Base-by-base conservation (phyloP, 2,113 vertebrate species). In the Serinus canaria region DNA sequence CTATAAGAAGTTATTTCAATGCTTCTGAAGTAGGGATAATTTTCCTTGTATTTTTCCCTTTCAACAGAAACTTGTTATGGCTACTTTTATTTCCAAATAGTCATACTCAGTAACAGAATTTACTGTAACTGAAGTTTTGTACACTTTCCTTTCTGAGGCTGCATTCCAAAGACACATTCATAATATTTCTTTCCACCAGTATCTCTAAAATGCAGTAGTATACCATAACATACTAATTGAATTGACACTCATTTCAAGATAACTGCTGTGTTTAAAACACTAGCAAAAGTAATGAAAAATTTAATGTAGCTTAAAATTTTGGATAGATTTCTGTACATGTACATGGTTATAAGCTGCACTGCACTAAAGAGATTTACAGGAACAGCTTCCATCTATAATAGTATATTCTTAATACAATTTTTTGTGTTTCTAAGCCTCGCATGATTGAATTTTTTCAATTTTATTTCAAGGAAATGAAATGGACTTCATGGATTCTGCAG, bases 231-330 rank as follows among this genome's bases (percentile, higher is more conserved):
- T 41, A 10, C 68, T 90, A 64, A 67, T 41, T 72, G 56, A 87
- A 94, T 59, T 77, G 35, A 70, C 84, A 28, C 25, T 94, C 30
- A 80, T 92, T 96, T 96, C 55, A 85, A 74, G 66, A 96, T 91
- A 96, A 92, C 66, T 94, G 25, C 44, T 79, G 17, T 58, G 41
- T 87, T 95, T 89, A 91, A 95, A 97, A 95, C 30, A 67, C 21
- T 46, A 92, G 35, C 7, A 81, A 67, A 94, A 91, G 33, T 78
- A 12, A 95, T 77, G 67, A 90, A 95, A 96, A 93, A 91, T 68
- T 78, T 79, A 95, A 78, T 84, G 15, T 19, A 86, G 11, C 23
- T 85, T 95, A 95, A 97, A 92, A 95, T 87, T 97, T 96, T 91
- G 22, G 88, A 72, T 43, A 80, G 18, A 75, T 89, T 95, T 95